These are phyloP conservation scores for Latheticus oryzae DNA, from an alignment of 2,888 invertebrate genomes.

Conservation along the genomic window DNA sequence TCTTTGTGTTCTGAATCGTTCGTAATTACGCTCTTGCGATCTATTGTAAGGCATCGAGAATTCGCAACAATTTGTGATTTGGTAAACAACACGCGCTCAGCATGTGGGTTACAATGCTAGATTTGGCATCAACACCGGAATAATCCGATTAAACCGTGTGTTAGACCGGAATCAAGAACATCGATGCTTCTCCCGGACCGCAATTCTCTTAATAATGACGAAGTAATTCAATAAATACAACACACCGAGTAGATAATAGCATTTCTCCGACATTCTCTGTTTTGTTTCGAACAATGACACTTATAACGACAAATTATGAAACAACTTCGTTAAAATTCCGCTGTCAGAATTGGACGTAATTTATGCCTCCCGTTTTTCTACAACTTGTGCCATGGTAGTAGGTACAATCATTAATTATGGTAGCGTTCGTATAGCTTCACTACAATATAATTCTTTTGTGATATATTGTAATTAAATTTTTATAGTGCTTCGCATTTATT, in stretches of 20 bases:
- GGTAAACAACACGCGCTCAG: slow-evolving; percentile 32
- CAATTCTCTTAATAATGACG: slow-evolving; percentile 40
- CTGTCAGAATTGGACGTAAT: slow-evolving; percentile 58
- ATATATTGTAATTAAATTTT: slow-evolving; percentile 50
- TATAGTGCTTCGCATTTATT: slow-evolving; percentile 42
- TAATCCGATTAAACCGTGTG: slow-evolving; percentile 39
- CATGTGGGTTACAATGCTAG: slow-evolving; percentile 29
- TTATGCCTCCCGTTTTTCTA: slow-evolving; percentile 56
- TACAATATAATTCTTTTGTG: slow-evolving; percentile 51
- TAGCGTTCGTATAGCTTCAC: slow-evolving; percentile 46
- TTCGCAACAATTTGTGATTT: slow-evolving; percentile 39
- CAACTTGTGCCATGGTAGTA: slow-evolving; percentile 43
- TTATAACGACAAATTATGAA: slow-evolving; percentile 62
- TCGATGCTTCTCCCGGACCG: slow-evolving; percentile 45
- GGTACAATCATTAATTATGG: slow-evolving; percentile 54
- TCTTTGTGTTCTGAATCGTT: too few relatives aligned
- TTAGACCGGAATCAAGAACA: slow-evolving; percentile 45
- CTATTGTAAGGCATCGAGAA: slow-evolving; percentile 1
- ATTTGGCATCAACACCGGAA: slow-evolving; percentile 29
- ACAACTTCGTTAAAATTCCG: slow-evolving; percentile 62
- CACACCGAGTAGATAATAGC: slow-evolving; percentile 51
- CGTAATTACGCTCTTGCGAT: slow-evolving; percentile 3
- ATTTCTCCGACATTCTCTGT: slow-evolving; percentile 53
- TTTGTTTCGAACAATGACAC: slow-evolving; percentile 58
- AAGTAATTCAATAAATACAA: slow-evolving; percentile 55